Percentiles rank a stretch among this genome's conserved stretches.
Conservation (phyloP, 2,797 vertebrate genomes). For the Myotis daubentonii region DNA sequence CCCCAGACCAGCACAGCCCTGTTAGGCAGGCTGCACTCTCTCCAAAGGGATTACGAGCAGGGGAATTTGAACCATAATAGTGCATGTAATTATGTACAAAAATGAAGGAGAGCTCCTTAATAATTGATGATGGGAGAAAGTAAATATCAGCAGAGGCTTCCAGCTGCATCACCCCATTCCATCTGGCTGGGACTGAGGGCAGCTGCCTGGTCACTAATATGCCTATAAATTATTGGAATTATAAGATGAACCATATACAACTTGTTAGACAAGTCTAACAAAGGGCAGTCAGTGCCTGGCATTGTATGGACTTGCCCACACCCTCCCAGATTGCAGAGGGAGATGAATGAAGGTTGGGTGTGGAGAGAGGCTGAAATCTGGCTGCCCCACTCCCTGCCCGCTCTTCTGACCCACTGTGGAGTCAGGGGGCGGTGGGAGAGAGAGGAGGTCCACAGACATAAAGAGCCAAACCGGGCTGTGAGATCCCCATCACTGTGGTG, state of each 20-base stretch:
- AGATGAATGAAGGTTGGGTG: neutral
- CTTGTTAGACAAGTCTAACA: conserved; percentile 83
- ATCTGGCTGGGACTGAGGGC: conserved; percentile 83
- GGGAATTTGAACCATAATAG: conserved; percentile 82
- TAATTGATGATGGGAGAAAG: conserved; percentile 85
- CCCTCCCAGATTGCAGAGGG: conserved; percentile 29
- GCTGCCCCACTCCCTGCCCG: neutral
- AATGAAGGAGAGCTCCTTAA: conserved; percentile 74
- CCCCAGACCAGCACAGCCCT: conserved; percentile 15
- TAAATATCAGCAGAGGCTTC: conserved; percentile 82
- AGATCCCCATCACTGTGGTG: rapidly evolving
- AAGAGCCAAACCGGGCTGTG: neutral
- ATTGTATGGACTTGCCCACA: neutral
- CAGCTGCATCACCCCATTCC: conserved; percentile 81
- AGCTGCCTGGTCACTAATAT: conserved; percentile 81
- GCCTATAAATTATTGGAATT: conserved; percentile 86
- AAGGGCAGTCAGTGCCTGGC: conserved; percentile 71
- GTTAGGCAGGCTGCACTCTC: conserved; percentile 66
- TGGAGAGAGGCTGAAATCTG: neutral
- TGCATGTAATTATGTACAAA: conserved; percentile 84
- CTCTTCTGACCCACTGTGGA: neutral
- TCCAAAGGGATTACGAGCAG: conserved; percentile 84
- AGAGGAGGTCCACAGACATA: neutral
- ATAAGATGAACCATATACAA: conserved; percentile 84
- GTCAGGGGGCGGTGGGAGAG: neutral